A percentile compares a stretch with the other conserved stretches of the same genome.
Conservation (phyloP, 2,797 vertebrate genomes). For the Intellagama lesueurii region DNA sequence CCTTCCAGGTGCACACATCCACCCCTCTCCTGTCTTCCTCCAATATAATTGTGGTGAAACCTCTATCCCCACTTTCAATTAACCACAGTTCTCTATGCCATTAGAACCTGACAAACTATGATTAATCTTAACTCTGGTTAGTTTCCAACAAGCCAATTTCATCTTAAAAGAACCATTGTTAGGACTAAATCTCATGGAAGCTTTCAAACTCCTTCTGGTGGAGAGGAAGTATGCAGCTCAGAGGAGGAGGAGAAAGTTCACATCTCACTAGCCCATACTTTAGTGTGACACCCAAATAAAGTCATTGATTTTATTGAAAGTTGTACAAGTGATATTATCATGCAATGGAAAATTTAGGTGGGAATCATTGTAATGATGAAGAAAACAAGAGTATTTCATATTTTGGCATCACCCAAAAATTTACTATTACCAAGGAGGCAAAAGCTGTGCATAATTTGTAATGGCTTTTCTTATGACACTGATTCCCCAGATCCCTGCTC, state of each 20-base stretch:
- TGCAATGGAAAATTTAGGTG: not conserved
- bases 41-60: too few species aligned
- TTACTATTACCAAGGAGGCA: too few species aligned
- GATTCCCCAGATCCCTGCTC: not conserved
- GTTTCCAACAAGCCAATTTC: not conserved
- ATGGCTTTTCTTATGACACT: not conserved
- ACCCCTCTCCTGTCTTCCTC: not conserved
- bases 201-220: not conserved
- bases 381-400: not conserved
- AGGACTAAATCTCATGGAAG: not conserved
- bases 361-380: not conserved
- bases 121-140: not conserved
- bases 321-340: not conserved
- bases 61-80: not conserved
- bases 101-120: not conserved
- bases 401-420: too few species aligned
- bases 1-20: too few species aligned
- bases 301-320: not conserved
- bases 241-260: not conserved
- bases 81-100: not conserved
- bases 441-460: not conserved
- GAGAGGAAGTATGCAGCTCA: not conserved
- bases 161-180: not conserved
- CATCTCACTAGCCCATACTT: not conserved
- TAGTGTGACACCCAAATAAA: not conserved